Percentiles rank a stretch among this genome's conserved stretches.
Conservation (phyloP, 2,797 vertebrate genomes). For the Craterocephalus amniculus region DNA sequence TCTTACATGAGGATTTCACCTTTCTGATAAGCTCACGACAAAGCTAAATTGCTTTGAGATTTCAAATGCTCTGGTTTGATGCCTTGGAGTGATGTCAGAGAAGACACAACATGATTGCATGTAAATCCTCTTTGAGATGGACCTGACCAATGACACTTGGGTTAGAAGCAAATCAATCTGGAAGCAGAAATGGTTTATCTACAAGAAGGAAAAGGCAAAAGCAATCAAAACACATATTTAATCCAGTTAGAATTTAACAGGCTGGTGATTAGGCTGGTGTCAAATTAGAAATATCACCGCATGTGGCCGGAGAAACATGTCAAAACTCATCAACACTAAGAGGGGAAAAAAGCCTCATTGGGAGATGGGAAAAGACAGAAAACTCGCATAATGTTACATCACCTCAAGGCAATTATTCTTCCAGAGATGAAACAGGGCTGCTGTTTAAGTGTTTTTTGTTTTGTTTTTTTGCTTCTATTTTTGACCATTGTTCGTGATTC, state of each 20-base stretch:
- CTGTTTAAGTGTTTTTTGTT: not conserved
- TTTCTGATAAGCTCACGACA: slow-evolving; percentile 8
- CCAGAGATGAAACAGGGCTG: not conserved
- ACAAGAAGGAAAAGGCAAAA: slow-evolving; percentile 11
- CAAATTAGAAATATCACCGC: slow-evolving; percentile 32
- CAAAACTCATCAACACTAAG: slow-evolving; percentile 18
- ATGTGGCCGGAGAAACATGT: slow-evolving; percentile 29
- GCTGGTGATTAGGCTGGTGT: slow-evolving; percentile 32
- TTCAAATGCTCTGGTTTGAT: slow-evolving; percentile 26
- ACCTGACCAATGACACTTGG: slow-evolving; percentile 32
- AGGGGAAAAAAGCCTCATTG: not conserved
- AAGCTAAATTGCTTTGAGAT: slow-evolving; percentile 8
- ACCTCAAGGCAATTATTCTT: not conserved
- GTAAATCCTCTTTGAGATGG: slow-evolving; percentile 46
- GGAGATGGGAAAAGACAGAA: slow-evolving; percentile 2
- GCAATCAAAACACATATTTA: slow-evolving; percentile 34
- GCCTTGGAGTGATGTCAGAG: slow-evolving; percentile 1
- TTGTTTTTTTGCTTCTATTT: not conserved
- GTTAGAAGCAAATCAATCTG: slow-evolving; percentile 22
- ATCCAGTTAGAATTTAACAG: slow-evolving; percentile 42
- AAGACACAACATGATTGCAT: slow-evolving; percentile 28
- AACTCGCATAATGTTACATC: slow-evolving; percentile 6
- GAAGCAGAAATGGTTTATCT: slow-evolving; percentile 17
- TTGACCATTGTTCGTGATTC: too few relatives aligned
- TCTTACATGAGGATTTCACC: slow-evolving; percentile 22